A percentile compares a stretch with the other conserved stretches of the same genome.
Evolutionary conservation across 1,140 invertebrate genomes (phyloP).

Genomic region (Cryptotermes secundus): DNA sequence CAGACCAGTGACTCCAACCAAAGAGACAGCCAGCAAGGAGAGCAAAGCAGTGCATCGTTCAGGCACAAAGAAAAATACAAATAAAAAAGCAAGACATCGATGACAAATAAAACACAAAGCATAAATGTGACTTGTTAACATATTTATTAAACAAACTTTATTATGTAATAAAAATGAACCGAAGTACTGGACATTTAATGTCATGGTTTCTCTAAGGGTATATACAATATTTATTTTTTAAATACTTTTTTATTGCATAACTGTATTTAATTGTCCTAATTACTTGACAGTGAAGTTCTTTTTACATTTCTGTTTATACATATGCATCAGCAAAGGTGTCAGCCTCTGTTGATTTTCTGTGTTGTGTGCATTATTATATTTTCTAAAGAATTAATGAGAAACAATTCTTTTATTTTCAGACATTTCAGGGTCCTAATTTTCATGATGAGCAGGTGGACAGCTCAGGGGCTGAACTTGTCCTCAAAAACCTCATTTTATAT

Average conservation of each 20-base stretch:
- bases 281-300: not conserved
- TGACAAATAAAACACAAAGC: constrained; percentile 10
- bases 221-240: not conserved
- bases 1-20: constrained; percentile 31
- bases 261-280: not conserved
- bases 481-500: too few species aligned
- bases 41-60: constrained; percentile 22
- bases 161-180: not conserved
- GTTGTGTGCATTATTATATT: not conserved
- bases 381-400: not conserved
- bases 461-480: too few species aligned
- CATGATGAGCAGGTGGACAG: too few species aligned
- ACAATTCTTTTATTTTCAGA: too few species aligned
- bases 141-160: not conserved
- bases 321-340: not conserved
- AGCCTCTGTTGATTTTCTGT: not conserved
- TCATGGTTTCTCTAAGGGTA: not conserved
- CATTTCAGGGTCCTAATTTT: too few species aligned
- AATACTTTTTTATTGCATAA: not conserved
- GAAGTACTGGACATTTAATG: not conserved
- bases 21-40: constrained; percentile 32
- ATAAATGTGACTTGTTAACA: not conserved
- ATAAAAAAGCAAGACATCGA: constrained; percentile 34
- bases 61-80: constrained; percentile 31
- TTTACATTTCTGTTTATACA: not conserved